phyloP scores from a whole-genome alignment of 1,140 invertebrate species.

The Pachypsylla venusta region DNA sequence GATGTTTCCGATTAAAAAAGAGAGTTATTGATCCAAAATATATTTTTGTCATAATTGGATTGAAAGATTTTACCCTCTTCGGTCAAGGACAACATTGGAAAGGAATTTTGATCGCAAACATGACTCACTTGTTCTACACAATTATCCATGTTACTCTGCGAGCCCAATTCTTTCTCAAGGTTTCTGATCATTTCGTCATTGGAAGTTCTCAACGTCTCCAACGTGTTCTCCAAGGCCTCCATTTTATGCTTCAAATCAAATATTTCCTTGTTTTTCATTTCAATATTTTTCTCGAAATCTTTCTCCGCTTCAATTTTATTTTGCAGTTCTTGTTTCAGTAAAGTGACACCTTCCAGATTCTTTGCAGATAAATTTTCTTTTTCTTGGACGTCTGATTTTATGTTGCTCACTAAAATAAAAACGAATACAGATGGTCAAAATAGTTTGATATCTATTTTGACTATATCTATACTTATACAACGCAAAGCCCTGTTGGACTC shows the following conservation, averaged over 20 bases:
- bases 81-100: no score
- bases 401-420: slow-evolving; percentile 1
- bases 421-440: background rate
- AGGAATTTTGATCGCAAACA: no score
- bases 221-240: background rate
- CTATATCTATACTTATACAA: no score
- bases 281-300: background rate
- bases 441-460: no score
- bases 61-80: no score
- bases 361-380: background rate
- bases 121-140: background rate
- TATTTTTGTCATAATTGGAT: no score
- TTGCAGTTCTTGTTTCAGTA: background rate
- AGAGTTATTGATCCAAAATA: no score
- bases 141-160: background rate
- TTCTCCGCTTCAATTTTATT: background rate
- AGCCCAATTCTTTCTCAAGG: background rate
- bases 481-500: no score
- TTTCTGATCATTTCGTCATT: background rate
- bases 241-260: background rate
- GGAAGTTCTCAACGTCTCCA: background rate
- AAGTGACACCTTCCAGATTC: background rate
- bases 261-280: background rate
- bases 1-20: no score
- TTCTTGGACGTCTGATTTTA: background rate